phyloP scores from a whole-genome alignment of 2,888 invertebrate species.

The Pteria penguin region DNA sequence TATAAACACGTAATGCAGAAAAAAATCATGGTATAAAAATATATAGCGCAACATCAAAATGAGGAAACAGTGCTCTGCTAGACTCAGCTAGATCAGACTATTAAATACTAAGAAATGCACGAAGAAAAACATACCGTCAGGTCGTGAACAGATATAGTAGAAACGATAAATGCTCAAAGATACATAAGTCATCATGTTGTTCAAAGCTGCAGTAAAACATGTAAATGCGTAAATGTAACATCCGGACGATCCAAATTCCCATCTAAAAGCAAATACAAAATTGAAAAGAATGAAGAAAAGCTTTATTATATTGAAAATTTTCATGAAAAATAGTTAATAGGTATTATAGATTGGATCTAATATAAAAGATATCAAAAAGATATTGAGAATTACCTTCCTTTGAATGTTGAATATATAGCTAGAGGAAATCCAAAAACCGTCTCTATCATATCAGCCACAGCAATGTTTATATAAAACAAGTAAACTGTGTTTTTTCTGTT shows the following conservation, averaged over 20 bases:
- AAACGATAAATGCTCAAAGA: constrained; percentile 37
- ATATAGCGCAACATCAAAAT: background rate
- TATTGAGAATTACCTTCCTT: background rate
- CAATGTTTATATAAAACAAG: background rate
- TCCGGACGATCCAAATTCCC: constrained; percentile 36
- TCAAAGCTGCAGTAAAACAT: constrained; percentile 28
- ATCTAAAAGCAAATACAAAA: constrained; percentile 40
- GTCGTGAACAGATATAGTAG: constrained; percentile 12
- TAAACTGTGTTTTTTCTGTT: background rate
- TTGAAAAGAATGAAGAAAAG: no score
- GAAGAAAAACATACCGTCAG: background rate
- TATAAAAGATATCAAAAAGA: no score
- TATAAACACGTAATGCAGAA: no score
- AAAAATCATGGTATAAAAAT: no score
- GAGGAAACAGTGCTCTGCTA: no score
- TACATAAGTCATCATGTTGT: constrained; percentile 36
- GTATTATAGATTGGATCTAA: no score
- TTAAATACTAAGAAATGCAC: background rate
- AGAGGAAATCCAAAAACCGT: background rate
- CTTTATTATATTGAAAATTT: no score
- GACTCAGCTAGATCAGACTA: no score
- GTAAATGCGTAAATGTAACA: constrained; percentile 44
- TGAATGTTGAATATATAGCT: background rate
- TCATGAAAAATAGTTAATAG: no score
- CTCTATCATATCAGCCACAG: background rate